Base-by-base conservation (phyloP, 2,113 vertebrate species). In the Acanthisitta chloris region DNA sequence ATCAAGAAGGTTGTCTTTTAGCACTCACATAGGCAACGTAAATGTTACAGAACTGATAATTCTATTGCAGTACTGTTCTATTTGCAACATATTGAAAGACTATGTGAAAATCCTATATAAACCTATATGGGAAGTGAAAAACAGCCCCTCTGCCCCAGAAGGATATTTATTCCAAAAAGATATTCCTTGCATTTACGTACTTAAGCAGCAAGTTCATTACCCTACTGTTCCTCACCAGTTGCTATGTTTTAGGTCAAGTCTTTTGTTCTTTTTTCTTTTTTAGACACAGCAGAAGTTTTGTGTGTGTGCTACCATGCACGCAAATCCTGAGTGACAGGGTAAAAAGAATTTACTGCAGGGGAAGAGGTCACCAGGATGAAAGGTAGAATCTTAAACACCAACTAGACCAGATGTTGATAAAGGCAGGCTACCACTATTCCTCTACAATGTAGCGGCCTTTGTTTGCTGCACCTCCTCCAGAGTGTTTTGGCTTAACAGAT, bases 401-500 rank as follows among this genome's bases (percentile, higher is more conserved):
- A 86, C 72, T 92, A 86, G 72, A 94, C 67, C 91, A 93, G 88
- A 92, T 94, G 86, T 81, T 90, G 91, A 57, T 81, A 88, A 94
- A 94, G 64, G 64, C 80, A 93, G 67, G 86, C 80, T 92, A 92
- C 86, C 1, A 40, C 92, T 95, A 88, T 73, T 95, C 59, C 59
- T 62, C 91, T 66, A 8, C 1, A 8, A 70, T 66, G 67, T 20
- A 90, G 83, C 3, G 1, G 86, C 55, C 71, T 76, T 72, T 80
- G 62, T 90, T 52, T 93, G 81, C 86, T 77, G 62, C 76, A 88
- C 58, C 71, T 88, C 74, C 90, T 94, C 84, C 73, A 86, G 83
- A 81, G 92, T 79, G 43, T 84, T 95, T 96, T 94, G 93, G 72
- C 73, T 94, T 94, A 96, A 86, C 88, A 95, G 95, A 96, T 91